phyloP scores from a whole-genome alignment of 2,797 vertebrate species.

The Malacoraja senta region DNA sequence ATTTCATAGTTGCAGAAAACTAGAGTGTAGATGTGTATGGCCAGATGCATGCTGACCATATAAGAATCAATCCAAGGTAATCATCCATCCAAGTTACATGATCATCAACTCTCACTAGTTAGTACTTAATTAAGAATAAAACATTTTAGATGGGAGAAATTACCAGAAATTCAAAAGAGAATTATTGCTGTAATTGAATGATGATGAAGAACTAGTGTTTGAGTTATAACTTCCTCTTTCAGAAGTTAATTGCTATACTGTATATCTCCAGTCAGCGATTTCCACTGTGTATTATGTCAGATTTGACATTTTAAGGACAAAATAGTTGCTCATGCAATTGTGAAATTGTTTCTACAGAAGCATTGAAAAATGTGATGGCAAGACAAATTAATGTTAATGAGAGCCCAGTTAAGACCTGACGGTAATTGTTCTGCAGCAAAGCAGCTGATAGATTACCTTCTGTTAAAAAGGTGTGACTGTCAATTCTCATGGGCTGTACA shows the following conservation, averaged over 20 bases:
- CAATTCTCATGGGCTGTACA: neutral
- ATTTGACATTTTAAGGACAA: neutral
- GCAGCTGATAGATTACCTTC: constrained; percentile 16
- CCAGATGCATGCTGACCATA: too few relatives aligned
- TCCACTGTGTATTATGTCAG: neutral
- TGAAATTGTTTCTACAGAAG: neutral
- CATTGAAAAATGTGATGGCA: neutral
- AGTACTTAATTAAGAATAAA: too few relatives aligned
- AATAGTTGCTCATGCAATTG: neutral
- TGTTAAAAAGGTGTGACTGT: neutral
- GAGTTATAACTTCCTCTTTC: neutral
- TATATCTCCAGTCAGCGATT: neutral
- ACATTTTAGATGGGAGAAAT: neutral
- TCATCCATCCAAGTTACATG: too few relatives aligned
- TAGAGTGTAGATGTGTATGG: too few relatives aligned
- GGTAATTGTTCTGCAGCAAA: constrained; percentile 20
- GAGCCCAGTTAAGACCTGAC: neutral
- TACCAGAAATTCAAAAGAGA: neutral
- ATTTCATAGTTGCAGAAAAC: too few relatives aligned
- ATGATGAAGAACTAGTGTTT: neutral
- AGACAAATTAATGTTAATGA: constrained; percentile 22
- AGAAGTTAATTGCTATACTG: neutral
- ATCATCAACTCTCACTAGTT: too few relatives aligned
- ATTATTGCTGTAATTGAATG: neutral
- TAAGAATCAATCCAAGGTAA: too few relatives aligned